Percentiles rank a stretch among this genome's conserved stretches.
Evolutionary conservation across 2,113 vertebrate genomes (phyloP).

Genomic region (Nanorana parkeri): DNA sequence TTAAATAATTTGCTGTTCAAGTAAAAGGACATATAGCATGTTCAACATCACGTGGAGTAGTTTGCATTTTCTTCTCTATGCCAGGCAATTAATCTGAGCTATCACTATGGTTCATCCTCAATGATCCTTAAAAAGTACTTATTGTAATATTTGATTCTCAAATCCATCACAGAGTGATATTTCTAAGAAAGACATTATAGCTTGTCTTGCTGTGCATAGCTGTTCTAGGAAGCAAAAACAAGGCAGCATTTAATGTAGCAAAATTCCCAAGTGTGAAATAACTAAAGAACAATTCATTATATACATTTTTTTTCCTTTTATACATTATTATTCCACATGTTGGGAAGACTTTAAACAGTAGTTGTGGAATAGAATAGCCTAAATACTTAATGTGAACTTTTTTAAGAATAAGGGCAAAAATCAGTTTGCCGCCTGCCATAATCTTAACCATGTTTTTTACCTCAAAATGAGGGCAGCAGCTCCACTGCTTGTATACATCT

Average conservation of each 20-base stretch:
- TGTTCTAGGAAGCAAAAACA: neutral
- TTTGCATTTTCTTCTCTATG: neutral
- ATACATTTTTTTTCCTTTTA: neutral
- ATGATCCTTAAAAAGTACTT: constrained; percentile 32
- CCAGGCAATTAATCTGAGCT: constrained; percentile 41
- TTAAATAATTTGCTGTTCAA: constrained; percentile 37
- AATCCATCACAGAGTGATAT: constrained; percentile 27
- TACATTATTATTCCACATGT: too few species aligned
- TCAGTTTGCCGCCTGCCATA: too few species aligned
- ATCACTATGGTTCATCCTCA: neutral
- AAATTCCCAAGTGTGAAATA: neutral
- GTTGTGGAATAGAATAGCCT: too few species aligned
- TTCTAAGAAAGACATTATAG: constrained; percentile 26
- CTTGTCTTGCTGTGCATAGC: neutral
- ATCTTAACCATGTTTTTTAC: too few species aligned
- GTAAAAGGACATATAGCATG: constrained; percentile 24
- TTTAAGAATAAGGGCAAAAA: too few species aligned
- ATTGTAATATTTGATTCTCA: constrained; percentile 39
- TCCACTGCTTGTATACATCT: too few species aligned
- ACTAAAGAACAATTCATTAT: neutral
- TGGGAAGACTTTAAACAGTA: too few species aligned
- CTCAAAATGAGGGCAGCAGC: too few species aligned
- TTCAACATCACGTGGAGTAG: neutral
- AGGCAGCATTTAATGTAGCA: neutral
- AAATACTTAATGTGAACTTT: too few species aligned